Base-by-base conservation (phyloP, 92 coral and sea anemone genomes). In the Epizoanthus rinbou region DNA sequence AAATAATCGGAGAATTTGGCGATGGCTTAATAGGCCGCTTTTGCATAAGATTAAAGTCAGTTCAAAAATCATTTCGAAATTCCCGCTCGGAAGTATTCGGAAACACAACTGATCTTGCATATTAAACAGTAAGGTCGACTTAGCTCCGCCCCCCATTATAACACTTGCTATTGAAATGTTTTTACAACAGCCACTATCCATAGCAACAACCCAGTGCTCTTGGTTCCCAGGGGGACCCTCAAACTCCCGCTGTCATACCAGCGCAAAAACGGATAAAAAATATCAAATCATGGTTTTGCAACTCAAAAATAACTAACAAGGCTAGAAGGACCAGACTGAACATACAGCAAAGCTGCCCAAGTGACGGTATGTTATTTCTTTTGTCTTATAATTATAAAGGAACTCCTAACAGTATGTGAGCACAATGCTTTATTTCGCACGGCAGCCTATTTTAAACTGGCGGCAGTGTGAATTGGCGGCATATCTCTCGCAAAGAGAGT, bases 91-190 rank as follows among this genome's bases (percentile, higher is more conserved):
- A 63, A 63, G 68, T 17, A 63, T 2, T 2, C 68, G 68, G 68
- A 63, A 63, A 63, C 68, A 0, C 68, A 63, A 63, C 68, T 63
- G 68, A 63, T 63, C 68, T 63, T 63, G 68, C 68, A 63, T 63
- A 63, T 63, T 63, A 63, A 63, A 63, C 68, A 63, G 68, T 63
- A 63, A 63, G 68, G 68, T 63, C 8, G 68, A 63, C 68, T 63
- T 63, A 57, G 68, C 68, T 63, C 25, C 68, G 68, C 33, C 68
- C n/a, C 60, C 60, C 60, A 57, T 57, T 57, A 8, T 57, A 57
- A 57, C 60, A 57, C 60, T 57, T 57, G 13, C 60, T 57, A 57
- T 57, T 57, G 13, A 57, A 57, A 57, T 57, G 60, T 57, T 57
- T 57, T 57, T 57, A 57, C 60, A 57, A 57, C 60, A 57, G 60